Evolutionary conservation across 2,888 invertebrate species (phyloP), one percentile per base, ranked within the genome.

Genomic region (Trachelus tabidus): DNA sequence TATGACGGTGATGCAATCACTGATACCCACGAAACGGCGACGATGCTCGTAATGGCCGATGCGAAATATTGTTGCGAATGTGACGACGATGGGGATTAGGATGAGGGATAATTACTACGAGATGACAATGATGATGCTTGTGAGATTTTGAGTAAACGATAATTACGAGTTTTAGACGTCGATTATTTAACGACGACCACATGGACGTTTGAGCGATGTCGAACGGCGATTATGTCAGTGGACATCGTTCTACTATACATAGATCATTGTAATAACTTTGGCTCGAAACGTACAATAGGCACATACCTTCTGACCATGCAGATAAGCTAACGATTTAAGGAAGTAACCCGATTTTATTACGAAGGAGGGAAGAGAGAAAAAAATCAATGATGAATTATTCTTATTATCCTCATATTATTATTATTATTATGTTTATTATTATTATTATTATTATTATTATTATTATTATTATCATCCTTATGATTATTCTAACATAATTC

Each of bases 401-500:
- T 56, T 56, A 56, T 56, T 56, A 23, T 68, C 75, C 33, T 34
- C 15, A 31, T 33, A 33, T 35, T 35, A 78, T 83, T 86, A 88
- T 88, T 88, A 85, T 87, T 89, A 87, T 83, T 35, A 35, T 35
- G n/a, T n/a, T 35, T 34, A 34, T 34, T 33, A 33, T 35, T 35
- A 78, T 83, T 86, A 88, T 88, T 88, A 85, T 86, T 89, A 87
- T 85, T 88, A 80, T 87, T 87, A 86, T 89, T 85, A 86, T 89
- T 88, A 88, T 83, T 81, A 86, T 88, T 88, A 88, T 87, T 85
- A 85, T 86, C 88, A 88, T 87, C 80, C 82, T 87, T 85, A 87
- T 87, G 83, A 87, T 88, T 87, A 87, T 86, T 87, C 87, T 88
- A 89, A 89, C 89, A 85, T 86, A 85, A 86, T 83, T 88, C 83